Percentiles rank a stretch among this genome's conserved stretches.
Evolutionary conservation across 2,888 invertebrate genomes (phyloP).

Genomic region (Allolobophora icterica): DNA sequence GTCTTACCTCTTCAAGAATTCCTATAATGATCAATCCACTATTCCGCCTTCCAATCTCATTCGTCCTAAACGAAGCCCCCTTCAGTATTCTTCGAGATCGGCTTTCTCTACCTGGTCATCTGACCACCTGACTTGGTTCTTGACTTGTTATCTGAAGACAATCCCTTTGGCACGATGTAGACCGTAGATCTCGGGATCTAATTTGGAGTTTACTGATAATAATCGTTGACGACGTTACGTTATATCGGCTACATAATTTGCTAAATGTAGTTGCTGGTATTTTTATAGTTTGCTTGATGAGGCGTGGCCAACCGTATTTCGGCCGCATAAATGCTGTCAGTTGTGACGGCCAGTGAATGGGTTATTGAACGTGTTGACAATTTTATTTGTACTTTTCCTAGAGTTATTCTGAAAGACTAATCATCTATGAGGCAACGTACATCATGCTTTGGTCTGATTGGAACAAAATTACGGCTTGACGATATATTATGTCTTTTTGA

Average conservation of each 20-base stretch:
- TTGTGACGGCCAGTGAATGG: not conserved
- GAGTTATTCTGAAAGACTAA: not conserved
- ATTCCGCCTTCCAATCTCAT: no score
- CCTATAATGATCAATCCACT: no score
- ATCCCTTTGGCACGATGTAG: no score
- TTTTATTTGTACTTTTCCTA: not conserved
- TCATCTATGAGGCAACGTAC: not conserved
- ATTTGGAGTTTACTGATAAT: no score
- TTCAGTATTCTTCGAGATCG: no score
- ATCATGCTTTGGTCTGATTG: not conserved
- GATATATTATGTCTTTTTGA: not conserved
- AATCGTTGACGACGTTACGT: not conserved
- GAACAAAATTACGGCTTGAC: not conserved
- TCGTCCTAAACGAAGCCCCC: no score
- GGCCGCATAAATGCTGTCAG: not conserved
- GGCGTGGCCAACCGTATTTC: constrained; percentile 17
- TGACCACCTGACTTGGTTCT: no score
- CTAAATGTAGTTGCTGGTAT: not conserved
- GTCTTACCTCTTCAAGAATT: no score
- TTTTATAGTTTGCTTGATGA: not conserved
- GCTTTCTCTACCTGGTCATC: no score
- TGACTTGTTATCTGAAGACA: no score
- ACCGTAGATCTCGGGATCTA: no score
- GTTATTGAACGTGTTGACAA: not conserved
- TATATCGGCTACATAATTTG: not conserved